Base-by-base conservation (phyloP, 30 jellyfish, hydroid and myxozoan species). In the Thelohanellus kitauei region DNA sequence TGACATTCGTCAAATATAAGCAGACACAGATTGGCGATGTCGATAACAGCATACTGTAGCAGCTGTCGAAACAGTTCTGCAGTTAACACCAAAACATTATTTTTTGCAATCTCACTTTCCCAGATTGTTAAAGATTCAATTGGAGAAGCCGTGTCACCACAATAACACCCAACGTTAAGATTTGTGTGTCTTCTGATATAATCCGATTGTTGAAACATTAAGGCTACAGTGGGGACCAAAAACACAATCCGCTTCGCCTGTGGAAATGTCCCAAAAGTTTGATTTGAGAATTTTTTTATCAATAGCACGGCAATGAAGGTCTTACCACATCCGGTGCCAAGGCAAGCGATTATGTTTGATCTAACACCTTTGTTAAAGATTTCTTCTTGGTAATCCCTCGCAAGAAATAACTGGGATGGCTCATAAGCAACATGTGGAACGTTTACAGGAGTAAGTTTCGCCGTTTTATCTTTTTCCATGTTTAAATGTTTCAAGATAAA, bases 321-420 rank as follows among this genome's bases (percentile, higher is more conserved):
- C 37, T 71, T 71, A 17, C 92, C 92, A 13, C 87, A 54, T 11
- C 92, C 92, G 0, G 92, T 71, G 5, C 82, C 85, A 4, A 71
- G 44, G 35, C 92, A 71, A 14, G 51, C 90, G 17, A 68, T 43
- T 12, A 55, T 58, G 33, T 68, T 59, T 25, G 31, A 16, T 21
- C 34, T 21, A 43, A 46, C 40, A 6, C 66, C 85, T 17, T 43
- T 49, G 18, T 68, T 66, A 22, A 68, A 56, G 8, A 68, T 59
- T 53, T 68, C 90, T 0, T 58, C 32, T 43, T 68, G 90, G 37
- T 68, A 68, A 1, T 51, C 59, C 16, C 90, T 33, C 1, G 90
- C 41, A 0, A n/a, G n/a, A n/a, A n/a, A n/a, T n/a, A n/a, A n/a
- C n/a, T n/a, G n/a, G n/a, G n/a, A n/a, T n/a, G n/a, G n/a, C n/a